Percentiles rank a stretch among this genome's conserved stretches.
Evolutionary conservation across 1,140 invertebrate genomes (phyloP).

Genomic region (Drosophila fuyamai): DNA sequence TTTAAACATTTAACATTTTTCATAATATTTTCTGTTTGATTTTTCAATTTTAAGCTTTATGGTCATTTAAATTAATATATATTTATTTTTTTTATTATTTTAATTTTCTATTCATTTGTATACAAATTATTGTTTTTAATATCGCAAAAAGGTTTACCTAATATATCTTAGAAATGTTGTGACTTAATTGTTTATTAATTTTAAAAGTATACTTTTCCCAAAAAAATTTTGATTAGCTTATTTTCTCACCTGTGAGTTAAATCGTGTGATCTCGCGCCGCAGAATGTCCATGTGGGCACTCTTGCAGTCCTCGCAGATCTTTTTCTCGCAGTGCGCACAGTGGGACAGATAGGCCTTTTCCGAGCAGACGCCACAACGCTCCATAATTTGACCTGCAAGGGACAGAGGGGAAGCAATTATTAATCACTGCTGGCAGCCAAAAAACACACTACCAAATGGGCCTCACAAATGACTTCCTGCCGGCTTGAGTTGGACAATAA

Average conservation of each 20-base stretch:
- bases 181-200: too few relatives aligned
- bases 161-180: too few relatives aligned
- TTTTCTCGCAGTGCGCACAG: slow-evolving; percentile 97
- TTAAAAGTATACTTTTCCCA: too few relatives aligned
- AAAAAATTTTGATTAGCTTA: background rate
- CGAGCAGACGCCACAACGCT: slow-evolving; percentile 95
- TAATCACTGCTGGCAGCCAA: slow-evolving; percentile 29
- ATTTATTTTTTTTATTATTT: background rate
- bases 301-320: slow-evolving; percentile 95
- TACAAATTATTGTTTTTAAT: too few relatives aligned
- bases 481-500: slow-evolving; percentile 50
- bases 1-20: too few relatives aligned
- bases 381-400: slow-evolving; percentile 90
- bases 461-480: slow-evolving; percentile 43
- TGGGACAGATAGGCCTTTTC: slow-evolving; percentile 96
- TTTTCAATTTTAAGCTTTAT: too few relatives aligned
- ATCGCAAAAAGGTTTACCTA: too few relatives aligned
- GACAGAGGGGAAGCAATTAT: slow-evolving; percentile 10
- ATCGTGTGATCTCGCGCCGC: slow-evolving; percentile 95
- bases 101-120: too few relatives aligned
- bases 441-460: slow-evolving; percentile 32
- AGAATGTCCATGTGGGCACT: slow-evolving; percentile 98
- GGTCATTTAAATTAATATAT: background rate
- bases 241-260: slow-evolving; percentile 93
- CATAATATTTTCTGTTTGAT: too few relatives aligned